Evolutionary conservation across 2,888 invertebrate species (phyloP).

Genomic region (Brachyptera putata): DNA sequence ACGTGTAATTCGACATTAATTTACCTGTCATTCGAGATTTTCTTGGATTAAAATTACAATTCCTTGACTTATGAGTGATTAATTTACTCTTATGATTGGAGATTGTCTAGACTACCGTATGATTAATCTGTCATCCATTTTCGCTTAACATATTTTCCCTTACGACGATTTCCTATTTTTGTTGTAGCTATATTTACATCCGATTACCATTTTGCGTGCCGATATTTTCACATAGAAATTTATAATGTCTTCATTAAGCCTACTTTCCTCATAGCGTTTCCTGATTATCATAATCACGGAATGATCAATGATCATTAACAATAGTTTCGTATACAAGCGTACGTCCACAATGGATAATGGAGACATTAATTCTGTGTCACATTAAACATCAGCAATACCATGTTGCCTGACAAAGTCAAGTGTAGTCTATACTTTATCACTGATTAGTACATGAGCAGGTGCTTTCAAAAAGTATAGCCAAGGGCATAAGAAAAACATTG

Average conservation of each 20-base stretch:
- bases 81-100: too few species aligned
- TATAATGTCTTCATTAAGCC: too few species aligned
- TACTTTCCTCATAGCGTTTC: background rate
- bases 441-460: conserved; percentile 3
- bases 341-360: background rate
- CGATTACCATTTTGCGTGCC: background rate
- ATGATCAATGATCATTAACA: background rate
- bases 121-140: background rate
- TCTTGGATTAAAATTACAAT: too few species aligned
- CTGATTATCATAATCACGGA: background rate
- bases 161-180: background rate
- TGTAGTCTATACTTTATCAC: background rate
- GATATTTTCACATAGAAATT: background rate
- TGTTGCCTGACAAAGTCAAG: background rate
- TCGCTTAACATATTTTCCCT: background rate
- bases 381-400: background rate
- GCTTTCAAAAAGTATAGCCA: too few species aligned
- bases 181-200: background rate
- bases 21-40: too few species aligned
- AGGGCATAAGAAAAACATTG: too few species aligned
- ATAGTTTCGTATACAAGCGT: background rate
- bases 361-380: conserved; percentile 9
- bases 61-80: too few species aligned
- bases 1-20: too few species aligned
- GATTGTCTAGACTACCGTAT: background rate